phyloP scores from a whole-genome alignment of 2,888 invertebrate genomes.

The Campaea margaritaria region DNA sequence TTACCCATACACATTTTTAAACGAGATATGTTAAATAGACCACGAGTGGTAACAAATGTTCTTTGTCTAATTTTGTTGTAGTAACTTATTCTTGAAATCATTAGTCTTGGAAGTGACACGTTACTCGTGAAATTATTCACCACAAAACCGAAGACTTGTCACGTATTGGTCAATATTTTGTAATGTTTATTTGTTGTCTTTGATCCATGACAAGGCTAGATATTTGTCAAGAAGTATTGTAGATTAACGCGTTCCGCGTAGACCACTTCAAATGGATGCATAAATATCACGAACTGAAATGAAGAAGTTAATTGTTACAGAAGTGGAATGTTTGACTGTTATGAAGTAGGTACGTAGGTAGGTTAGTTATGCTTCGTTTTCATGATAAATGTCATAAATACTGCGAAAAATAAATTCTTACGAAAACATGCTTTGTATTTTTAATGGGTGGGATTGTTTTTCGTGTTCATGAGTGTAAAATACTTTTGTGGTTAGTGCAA shows the following conservation, averaged over 20 bases:
- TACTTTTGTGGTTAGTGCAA: constrained; percentile 52
- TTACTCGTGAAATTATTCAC: constrained; percentile 68
- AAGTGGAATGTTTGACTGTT: constrained; percentile 52
- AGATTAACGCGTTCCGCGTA: constrained; percentile 65
- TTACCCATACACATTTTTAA: constrained; percentile 51
- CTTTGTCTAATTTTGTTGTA: constrained; percentile 43
- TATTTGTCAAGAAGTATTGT: constrained; percentile 68
- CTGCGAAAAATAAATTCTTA: constrained; percentile 1
- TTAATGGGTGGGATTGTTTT: constrained; percentile 5
- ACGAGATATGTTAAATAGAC: constrained; percentile 50
- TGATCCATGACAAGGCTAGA: constrained; percentile 69
- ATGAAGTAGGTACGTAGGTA: constrained; percentile 38
- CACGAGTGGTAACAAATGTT: constrained; percentile 53
- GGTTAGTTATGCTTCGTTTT: constrained; percentile 25
- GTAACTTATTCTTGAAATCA: constrained; percentile 70
- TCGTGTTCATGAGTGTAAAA: constrained; percentile 61
- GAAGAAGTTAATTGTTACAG: constrained; percentile 63
- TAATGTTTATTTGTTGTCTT: constrained; percentile 74
- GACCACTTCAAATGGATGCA: constrained; percentile 70
- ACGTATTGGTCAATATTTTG: constrained; percentile 71
- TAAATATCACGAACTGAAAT: constrained; percentile 61
- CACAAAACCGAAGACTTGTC: constrained; percentile 71
- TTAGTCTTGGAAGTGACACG: constrained; percentile 64
- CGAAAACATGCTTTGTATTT: not conserved
- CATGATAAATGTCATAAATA: constrained; percentile 34